Evolutionary conservation across 2,797 vertebrate genomes (phyloP).

Genomic region (Epinephelus awoara): DNA sequence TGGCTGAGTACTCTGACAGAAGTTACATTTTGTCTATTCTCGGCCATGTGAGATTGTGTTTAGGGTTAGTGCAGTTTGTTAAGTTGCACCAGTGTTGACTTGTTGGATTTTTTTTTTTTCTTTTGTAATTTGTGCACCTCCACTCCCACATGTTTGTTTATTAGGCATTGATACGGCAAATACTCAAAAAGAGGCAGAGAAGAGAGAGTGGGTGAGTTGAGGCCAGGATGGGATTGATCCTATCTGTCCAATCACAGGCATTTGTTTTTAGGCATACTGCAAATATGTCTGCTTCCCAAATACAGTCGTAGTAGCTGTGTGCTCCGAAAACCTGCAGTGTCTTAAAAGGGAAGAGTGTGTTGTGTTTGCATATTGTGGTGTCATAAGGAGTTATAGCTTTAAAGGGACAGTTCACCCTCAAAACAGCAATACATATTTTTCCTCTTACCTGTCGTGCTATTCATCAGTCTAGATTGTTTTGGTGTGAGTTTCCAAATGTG

Average conservation of each 20-base stretch:
- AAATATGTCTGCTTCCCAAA: background rate
- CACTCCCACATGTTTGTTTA: background rate
- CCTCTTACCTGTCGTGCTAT: too few relatives aligned
- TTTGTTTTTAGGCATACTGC: background rate
- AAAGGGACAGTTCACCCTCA: background rate
- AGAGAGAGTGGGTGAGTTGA: background rate
- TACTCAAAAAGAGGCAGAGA: background rate
- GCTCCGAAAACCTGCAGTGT: too few relatives aligned
- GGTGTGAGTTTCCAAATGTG: too few relatives aligned
- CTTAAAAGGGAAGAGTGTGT: too few relatives aligned
- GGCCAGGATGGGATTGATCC: background rate
- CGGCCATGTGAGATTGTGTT: background rate
- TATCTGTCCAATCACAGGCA: background rate
- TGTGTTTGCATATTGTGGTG: background rate
- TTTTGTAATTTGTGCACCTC: background rate
- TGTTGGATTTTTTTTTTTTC: too few relatives aligned
- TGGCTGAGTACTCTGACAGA: background rate
- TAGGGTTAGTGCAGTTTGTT: background rate
- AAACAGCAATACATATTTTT: too few relatives aligned
- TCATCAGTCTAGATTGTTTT: too few relatives aligned
- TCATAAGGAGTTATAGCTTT: background rate
- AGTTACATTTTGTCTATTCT: background rate
- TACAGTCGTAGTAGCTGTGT: too few relatives aligned
- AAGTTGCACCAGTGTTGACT: background rate
- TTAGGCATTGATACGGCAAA: background rate